These are phyloP conservation scores for Meiosimyza platycephala DNA, from an alignment of 2,888 invertebrate species.

Conservation along the genomic window DNA sequence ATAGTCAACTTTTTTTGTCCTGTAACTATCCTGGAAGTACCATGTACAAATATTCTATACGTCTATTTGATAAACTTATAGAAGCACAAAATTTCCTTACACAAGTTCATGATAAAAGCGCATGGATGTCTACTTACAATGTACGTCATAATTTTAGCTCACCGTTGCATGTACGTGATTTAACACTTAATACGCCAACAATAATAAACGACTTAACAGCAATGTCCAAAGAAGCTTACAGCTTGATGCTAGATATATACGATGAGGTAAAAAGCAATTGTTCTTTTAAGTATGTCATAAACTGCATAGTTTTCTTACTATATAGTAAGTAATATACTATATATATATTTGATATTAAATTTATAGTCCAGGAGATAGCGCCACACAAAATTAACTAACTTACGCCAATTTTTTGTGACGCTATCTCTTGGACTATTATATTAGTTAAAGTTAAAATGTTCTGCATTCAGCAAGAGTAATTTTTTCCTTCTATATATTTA, in stretches of 20 bases:
- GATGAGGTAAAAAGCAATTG: constrained; percentile 65
- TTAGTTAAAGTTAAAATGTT: too few species aligned
- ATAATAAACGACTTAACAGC: constrained; percentile 71
- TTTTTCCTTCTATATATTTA: too few species aligned
- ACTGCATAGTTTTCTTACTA: too few species aligned
- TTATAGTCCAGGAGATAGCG: too few species aligned
- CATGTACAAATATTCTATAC: constrained; percentile 68
- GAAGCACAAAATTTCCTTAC: constrained; percentile 64
- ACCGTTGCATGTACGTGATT: constrained; percentile 74
- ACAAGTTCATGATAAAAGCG: constrained; percentile 62
- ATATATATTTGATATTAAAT: too few species aligned
- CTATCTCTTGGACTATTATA: too few species aligned
- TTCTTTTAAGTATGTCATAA: too few species aligned
- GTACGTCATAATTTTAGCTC: constrained; percentile 77
- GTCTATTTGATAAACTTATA: constrained; percentile 63
- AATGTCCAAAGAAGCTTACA: constrained; percentile 70
- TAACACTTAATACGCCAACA: constrained; percentile 70
- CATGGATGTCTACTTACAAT: constrained; percentile 80
- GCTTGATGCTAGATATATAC: constrained; percentile 71
- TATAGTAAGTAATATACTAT: too few species aligned
- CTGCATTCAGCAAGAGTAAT: too few species aligned
- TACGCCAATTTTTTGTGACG: too few species aligned
- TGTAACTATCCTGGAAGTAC: constrained; percentile 76
- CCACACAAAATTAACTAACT: too few species aligned
- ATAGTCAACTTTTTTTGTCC: constrained; percentile 73